phyloP scores from a whole-genome alignment of 2,113 vertebrate genomes.

The Gallinago undulata region DNA sequence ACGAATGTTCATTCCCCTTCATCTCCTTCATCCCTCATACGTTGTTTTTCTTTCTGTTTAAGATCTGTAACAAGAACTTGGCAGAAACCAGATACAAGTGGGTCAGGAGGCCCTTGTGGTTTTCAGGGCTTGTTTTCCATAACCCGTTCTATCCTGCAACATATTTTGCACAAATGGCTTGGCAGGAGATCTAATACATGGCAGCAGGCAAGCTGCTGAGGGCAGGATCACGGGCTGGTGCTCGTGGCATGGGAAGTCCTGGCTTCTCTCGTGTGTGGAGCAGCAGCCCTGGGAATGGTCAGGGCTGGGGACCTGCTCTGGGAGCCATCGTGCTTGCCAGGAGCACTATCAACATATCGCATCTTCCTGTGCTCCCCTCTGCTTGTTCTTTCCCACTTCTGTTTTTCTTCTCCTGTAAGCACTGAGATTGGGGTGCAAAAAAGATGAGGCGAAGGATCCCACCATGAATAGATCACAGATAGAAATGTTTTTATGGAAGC shows the following conservation, averaged over 20 bases:
- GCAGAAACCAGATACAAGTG: conserved; percentile 69
- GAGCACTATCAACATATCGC: neutral
- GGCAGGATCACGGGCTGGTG: conserved; percentile 14
- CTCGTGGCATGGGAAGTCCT: neutral
- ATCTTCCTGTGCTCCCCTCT: neutral
- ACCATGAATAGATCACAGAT: neutral
- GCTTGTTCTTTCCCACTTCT: neutral
- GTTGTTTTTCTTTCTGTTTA: conserved; percentile 66
- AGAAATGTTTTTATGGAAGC: neutral
- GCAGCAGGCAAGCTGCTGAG: conserved; percentile 31
- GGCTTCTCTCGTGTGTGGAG: neutral
- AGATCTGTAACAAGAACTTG: conserved; percentile 69
- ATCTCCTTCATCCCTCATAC: conserved; percentile 30
- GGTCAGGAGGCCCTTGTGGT: conserved; percentile 74
- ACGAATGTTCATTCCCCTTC: conserved; percentile 34
- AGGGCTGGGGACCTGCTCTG: neutral
- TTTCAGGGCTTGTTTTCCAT: conserved; percentile 70
- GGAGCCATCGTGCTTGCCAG: neutral
- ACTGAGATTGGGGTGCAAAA: neutral
- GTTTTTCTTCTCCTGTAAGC: neutral
- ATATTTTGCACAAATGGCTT: conserved; percentile 58
- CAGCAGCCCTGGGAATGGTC: neutral
- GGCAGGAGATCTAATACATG: conserved; percentile 35
- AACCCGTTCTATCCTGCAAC: conserved; percentile 62
- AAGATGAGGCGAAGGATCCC: neutral